Evolutionary conservation across 30 jellyfish, hydroid and myxozoan genomes (phyloP), one percentile per base, ranked within the genome.

Genomic region (Hydra vulgaris): DNA sequence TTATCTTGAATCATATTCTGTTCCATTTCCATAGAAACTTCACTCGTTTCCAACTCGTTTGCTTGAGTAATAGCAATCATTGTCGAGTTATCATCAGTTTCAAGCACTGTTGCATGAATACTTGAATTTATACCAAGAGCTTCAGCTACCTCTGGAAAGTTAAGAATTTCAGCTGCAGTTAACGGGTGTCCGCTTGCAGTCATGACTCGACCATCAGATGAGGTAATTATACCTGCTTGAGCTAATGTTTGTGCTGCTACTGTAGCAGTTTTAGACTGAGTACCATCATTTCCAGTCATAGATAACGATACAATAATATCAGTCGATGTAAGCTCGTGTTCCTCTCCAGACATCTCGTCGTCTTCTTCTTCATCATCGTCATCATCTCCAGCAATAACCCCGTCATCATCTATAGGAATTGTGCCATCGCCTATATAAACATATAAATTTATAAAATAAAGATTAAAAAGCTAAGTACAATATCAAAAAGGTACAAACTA

Each of bases 121-220:
- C 88, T 92, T 21, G 98, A 52, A 61, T 86, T 92, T 22, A 92
- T 84, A 56, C 98, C 98, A 53, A 92, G 72, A 15, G 98, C 98
- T 17, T 95, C 98, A 20, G 98, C 98, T 8, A 92, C 98, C 78
- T 92, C 98, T 20, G 98, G 98, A 85, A 92, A 92, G 73, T 86
- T 92, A 77, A 92, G 56, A 54, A 92, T 92, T 71, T 92, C 98
- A n/a, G 98, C 92, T 72, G 98, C 98, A 76, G 95, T 85, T 74
- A 92, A 81, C 4, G 98, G 84, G 17, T 92, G 98, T 15, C 96
- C 85, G 24, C 68, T 68, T 15, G 88, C 90, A 22, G 86, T 61
- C 23, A 84, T 19, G 54, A 77, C 81, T 73, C 75, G 89, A 18
- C 94, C 91, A 67, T 83, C 98, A 18, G 95, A 80, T 53, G 82